Evolutionary conservation across 1,140 invertebrate species (phyloP), one percentile per base, ranked within the genome.

Genomic region (Parapsyche elsis): DNA sequence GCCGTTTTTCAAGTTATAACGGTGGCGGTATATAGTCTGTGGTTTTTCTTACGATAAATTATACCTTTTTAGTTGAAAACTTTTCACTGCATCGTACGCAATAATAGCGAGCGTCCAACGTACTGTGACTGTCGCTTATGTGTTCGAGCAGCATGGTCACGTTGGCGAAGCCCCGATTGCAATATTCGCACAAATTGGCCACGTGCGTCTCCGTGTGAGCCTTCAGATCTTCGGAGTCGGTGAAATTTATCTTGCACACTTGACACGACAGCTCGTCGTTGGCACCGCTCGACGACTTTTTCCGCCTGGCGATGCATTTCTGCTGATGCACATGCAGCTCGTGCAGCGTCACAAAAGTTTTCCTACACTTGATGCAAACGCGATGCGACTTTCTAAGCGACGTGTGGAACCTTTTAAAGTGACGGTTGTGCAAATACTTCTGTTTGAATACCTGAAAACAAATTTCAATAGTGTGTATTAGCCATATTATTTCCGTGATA

Each of bases 31-130:
- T n/a, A n/a, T n/a, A n/a, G n/a, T n/a, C n/a, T n/a, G n/a, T n/a
- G n/a, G n/a, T n/a, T n/a, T n/a, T n/a, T n/a, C n/a, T n/a, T 38
- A 4, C 30, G 7, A 38, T 38, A 7, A 38, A 38, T 4, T 0
- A 10, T 71, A 80, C 79, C 45, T 77, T 49, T 24, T 79, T 83
- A 1, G 46, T 61, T 7, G 79, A 71, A 73, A 83, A 83, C 9
- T 7, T 53, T 44, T 81, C 79, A 26, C 71, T 26, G 45, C 81
- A 83, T 24, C 59, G 67, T 4, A 57, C 26, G 21, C 81, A 83
- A 10, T 1, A 21, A 53, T 76, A 79, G 2, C 71, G 81, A 49
- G 30, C 70, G 2, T 78, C 59, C 24, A 79, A 59, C 7, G 19
- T 26, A 9, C 21, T 21, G 38, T 78, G 81, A n/a, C 53, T 70